Base-by-base conservation (phyloP, 2,113 vertebrate species). In the Oriolus oriolus region DNA sequence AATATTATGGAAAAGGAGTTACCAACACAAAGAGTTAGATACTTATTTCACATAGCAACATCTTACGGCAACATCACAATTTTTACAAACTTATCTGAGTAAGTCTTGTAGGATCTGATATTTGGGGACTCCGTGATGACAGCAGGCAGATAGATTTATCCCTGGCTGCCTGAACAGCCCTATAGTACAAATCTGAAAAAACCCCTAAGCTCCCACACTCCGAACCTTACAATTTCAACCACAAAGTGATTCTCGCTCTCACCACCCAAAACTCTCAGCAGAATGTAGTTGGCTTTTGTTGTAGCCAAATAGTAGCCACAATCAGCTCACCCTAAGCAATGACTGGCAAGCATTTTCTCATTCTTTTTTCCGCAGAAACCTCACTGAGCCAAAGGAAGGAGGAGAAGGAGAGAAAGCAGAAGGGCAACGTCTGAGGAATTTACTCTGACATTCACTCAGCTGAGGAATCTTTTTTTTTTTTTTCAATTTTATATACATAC, bases 231-330 rank as follows among this genome's bases (percentile, higher is more conserved):
- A 0, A 21, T 52, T 74, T 57, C 37, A 74, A 16, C 8, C 68
- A 21, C 23, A 3, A n/a, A 54, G 26, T 1, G 17, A 53, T 50
- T 57, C 60, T 44, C 44, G 37, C 31, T 4, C 11, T 44, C 69
- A 45, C 22, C 68, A 60, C 33, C n/a, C 77, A 44, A 37, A 75
- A 26, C 12, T 20, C 49, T 27, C 44, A 74, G 26, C 21, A 6
- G 37, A 33, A n/a, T 1, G 0, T 16, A 16, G 23, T 11, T 35
- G 47, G 37, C 49, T 84, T 42, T 24, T 42, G 42, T 56, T 11
- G 5, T n/a, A n/a, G n/a, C n/a, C n/a, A n/a, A n/a, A 42, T 0
- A 49, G 14, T 2, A 56, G 37, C 54, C 10, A 19, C 2, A 8
- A 76, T 4, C 79, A 50, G 45, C 52, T 66, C 52, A 54, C 12